Evolutionary conservation across 2,797 vertebrate species (phyloP).

Genomic region (Pteropus rufus): DNA sequence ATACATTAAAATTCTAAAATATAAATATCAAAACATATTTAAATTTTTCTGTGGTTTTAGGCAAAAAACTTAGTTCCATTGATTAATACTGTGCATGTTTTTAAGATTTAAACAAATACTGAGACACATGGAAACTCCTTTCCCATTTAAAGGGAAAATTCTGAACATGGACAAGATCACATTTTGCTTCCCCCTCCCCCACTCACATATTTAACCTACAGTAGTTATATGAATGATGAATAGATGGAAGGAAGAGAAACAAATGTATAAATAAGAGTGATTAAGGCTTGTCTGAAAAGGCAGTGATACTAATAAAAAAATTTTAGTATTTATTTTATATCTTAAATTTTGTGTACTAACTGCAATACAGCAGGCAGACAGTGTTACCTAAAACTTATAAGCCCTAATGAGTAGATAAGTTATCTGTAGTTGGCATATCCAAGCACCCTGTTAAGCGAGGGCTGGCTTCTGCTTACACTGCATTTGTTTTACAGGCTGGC

Average conservation of each 20-base stretch:
- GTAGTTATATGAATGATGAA: neutral
- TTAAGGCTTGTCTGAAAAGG: neutral
- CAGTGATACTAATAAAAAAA: neutral
- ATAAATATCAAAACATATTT: neutral
- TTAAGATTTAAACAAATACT: neutral
- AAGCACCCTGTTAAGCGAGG: neutral
- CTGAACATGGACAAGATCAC: neutral
- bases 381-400: neutral
- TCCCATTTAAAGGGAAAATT: neutral
- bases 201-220: neutral
- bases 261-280: neutral
- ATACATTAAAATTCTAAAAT: neutral
- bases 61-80: neutral
- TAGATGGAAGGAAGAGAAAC: neutral
- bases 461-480: neutral
- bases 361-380: neutral
- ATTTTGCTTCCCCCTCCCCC: too few relatives aligned
- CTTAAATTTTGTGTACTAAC: neutral
- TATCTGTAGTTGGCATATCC: neutral
- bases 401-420: neutral
- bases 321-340: neutral
- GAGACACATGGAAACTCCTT: neutral
- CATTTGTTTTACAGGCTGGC: neutral
- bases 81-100: neutral
- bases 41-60: neutral